A percentile compares a stretch with the other conserved stretches of the same genome.
Conservation (phyloP, 1,140 invertebrate species). For the Musca domestica region DNA sequence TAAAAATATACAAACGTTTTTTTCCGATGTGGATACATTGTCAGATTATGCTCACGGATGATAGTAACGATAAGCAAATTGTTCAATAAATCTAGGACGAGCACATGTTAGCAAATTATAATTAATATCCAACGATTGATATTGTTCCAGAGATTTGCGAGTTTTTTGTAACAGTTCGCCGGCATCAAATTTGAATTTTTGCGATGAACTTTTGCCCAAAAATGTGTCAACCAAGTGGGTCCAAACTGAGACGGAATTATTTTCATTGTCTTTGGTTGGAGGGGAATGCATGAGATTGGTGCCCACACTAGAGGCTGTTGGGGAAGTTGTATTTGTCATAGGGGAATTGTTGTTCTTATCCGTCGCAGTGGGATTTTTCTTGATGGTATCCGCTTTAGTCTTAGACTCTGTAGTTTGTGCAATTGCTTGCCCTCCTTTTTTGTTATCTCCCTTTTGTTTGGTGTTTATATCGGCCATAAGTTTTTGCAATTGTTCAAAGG, state of each 20-base stretch:
- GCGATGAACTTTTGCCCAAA: conserved; percentile 40
- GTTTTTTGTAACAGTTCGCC: conserved; percentile 40
- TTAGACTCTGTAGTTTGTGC: neutral
- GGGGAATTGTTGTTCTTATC: neutral
- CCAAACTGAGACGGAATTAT: conserved; percentile 39
- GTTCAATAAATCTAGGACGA: conserved; percentile 41
- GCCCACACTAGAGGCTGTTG: no score
- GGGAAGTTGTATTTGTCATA: neutral
- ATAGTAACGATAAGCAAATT: conserved; percentile 45
- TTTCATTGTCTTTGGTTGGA: neutral
- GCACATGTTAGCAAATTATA: conserved; percentile 43
- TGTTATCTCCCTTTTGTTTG: neutral
- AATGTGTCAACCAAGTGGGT: conserved; percentile 48
- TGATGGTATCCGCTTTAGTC: neutral
- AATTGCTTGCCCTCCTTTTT: neutral
- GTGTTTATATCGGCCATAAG: conserved; percentile 36
- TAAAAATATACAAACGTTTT: neutral
- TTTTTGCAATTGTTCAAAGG: conserved; percentile 43
- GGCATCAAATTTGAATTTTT: conserved; percentile 43
- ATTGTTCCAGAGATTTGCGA: conserved; percentile 39
- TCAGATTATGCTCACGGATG: conserved; percentile 31
- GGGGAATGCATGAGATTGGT: neutral
- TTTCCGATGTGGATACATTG: no score
- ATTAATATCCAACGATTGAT: conserved; percentile 31
- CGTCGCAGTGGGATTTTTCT: neutral